Evolutionary conservation across 53 echinoderm and acorn worm species (phyloP), one percentile per base, ranked within the genome.

Genomic region (Echinarachnius parma): DNA sequence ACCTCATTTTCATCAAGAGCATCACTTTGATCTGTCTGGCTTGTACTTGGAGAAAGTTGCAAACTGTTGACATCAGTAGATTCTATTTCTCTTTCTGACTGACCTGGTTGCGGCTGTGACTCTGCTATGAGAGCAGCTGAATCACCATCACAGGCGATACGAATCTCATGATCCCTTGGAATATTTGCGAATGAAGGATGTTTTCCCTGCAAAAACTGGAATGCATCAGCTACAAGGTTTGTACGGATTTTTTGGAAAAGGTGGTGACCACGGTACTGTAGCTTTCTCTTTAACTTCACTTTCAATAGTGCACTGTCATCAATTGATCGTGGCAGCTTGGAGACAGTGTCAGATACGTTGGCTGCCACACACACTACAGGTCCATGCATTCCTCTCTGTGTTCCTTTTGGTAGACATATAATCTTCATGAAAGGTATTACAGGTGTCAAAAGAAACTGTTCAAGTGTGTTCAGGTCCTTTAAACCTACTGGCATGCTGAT

Each of bases 361-460:
- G 77, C 60, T 60, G 77, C 53, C 9, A 77, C 57, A 36, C 48
- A 45, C 3, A 79, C 67, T 37, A 44, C 68, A 53, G 56, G 66
- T 4, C 77, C 80, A 66, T 67, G 80, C 5, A 79, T 79, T 28
- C 26, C 66, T 21, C 50, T 54, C 24, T 79, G 67, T 55, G 24
- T 63, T 39, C 66, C 39, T 79, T 45, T 79, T 32, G 80, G 80
- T 15, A 79, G 58, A 33, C 39, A 66, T 9, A 54, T 4, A 16
- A 79, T 36, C 44, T 37, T 39, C 77, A 77, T 77, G 49, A 77
- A 77, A 3, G 58, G 68, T 34, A 79, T 54, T 31, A 50, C 2
- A 31, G 28, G 50, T 39, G 62, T 47, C 28, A 77, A 14, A 28
- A 77, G 50, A 29, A 33, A 14, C 0, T 15, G 20, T 31, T 77